Evolutionary conservation across 2,888 invertebrate genomes (phyloP).

Genomic region (Eupithecia exiguata): DNA sequence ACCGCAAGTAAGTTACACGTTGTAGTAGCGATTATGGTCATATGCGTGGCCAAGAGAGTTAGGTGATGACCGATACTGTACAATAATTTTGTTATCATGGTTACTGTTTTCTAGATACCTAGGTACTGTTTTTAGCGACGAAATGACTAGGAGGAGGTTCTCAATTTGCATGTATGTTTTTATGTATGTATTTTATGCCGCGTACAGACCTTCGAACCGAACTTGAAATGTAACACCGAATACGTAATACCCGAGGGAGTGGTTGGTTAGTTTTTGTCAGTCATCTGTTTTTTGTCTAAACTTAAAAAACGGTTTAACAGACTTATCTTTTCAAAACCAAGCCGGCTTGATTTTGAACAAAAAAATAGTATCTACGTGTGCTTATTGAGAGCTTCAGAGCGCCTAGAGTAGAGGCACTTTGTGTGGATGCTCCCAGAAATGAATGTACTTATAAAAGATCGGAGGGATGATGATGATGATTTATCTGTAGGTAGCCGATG

Average conservation of each 20-base stretch:
- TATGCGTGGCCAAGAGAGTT: neutral
- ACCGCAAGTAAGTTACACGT: slow-evolving; percentile 61
- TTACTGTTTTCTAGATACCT: neutral
- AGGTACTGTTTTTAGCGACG: neutral
- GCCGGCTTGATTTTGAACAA: too few relatives aligned
- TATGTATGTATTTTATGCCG: too few relatives aligned
- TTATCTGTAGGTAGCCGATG: neutral
- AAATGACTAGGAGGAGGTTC: neutral
- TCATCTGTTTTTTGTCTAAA: too few relatives aligned
- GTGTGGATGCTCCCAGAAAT: neutral
- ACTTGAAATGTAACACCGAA: too few relatives aligned
- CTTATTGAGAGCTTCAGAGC: neutral
- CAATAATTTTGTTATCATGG: neutral
- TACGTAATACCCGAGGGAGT: too few relatives aligned
- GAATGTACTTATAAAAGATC: neutral
- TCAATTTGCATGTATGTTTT: neutral
- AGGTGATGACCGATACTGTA: neutral
- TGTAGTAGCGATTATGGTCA: neutral
- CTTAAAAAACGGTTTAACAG: too few relatives aligned
- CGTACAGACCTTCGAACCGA: too few relatives aligned
- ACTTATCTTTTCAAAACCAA: too few relatives aligned
- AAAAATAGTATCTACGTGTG: neutral
- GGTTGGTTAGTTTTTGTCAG: too few relatives aligned
- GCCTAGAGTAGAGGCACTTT: neutral
- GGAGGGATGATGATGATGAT: neutral